Evolutionary conservation across 1,140 invertebrate genomes (phyloP).

Genomic region (Lysiphlebus fabarum): DNA sequence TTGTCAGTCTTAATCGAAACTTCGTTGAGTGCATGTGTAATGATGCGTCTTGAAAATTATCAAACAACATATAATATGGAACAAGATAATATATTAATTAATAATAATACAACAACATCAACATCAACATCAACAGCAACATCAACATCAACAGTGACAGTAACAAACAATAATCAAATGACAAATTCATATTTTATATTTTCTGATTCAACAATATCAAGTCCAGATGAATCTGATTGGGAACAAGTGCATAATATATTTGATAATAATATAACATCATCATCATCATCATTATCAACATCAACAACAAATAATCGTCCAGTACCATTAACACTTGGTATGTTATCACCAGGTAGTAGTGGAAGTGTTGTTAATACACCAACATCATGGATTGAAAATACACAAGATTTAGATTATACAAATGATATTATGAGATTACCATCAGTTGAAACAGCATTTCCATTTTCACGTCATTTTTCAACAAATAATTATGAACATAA

Average conservation of each 20-base stretch:
- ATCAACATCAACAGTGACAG: too few species aligned
- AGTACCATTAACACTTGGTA: conserved; percentile 19
- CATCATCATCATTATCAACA: not conserved
- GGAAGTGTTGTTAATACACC: conserved; percentile 39
- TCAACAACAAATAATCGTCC: conserved; percentile 23
- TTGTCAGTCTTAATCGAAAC: conserved; percentile 25
- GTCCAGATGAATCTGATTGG: conserved; percentile 38
- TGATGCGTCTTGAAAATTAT: conserved; percentile 26
- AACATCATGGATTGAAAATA: conserved; percentile 34
- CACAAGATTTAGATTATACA: conserved; percentile 33
- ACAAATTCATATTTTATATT: conserved; percentile 20
- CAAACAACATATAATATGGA: conserved; percentile 7
- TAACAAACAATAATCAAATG: not conserved
- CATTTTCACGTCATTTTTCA: conserved; percentile 42
- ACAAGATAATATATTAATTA: not conserved
- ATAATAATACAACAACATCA: conserved; percentile 4
- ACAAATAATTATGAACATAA: conserved; percentile 10
- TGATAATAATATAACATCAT: conserved; percentile 28
- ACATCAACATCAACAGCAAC: too few species aligned
- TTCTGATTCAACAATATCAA: conserved; percentile 27
- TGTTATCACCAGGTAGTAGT: conserved; percentile 34
- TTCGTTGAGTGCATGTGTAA: conserved; percentile 7
- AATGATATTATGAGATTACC: conserved; percentile 39
- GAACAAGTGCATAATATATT: conserved; percentile 39
- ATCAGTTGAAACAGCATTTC: conserved; percentile 44